Base-by-base conservation (phyloP, 2,888 invertebrate genomes). In the Conchocele bisecta region DNA sequence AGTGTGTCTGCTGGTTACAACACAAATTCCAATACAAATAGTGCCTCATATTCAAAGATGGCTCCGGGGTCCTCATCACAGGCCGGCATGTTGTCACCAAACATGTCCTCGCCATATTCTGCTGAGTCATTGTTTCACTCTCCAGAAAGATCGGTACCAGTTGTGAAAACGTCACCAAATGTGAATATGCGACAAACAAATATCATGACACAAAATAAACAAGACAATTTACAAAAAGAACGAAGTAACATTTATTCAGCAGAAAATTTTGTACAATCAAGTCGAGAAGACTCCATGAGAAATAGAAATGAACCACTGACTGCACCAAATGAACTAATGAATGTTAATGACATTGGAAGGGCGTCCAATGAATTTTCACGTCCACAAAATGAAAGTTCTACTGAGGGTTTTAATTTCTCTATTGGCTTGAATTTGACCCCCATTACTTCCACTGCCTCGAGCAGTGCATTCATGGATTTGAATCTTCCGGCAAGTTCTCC, bases 231-330 rank as follows among this genome's bases (percentile, higher is more conserved):
- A 22, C 68, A 65, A 61, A 71, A 74, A 41, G 73, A 73, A 35
- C 58, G 69, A 41, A 67, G 63, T 46, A 76, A 81, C 53, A 82
- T 86, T 28, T 87, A 84, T 63, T 87, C 87, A 20, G 87, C 86
- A 7, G 87, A 87, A 39, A 87, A 82, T 64, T 87, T 87, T 81
- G 87, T 87, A 9, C 83, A 83, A 57, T 77, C 84, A 15, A 81
- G 82, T 31, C 68, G 74, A 50, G 79, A 74, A 35, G 77, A 79
- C 39, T 53, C 50, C n/a, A 46, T 68, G 24, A 53, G 72, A 50
- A 48, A 59, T 28, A 57, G 67, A 15, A 54, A 66, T 20, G 71
- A 74, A n/a, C 35, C 65, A 24, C 54, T 67, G 15, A 50, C 57
- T 28, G 9, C 65, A 60, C 66, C 71, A 41, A 48, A 75, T 20